Evolutionary conservation across 2,797 vertebrate species (phyloP).

Genomic region (Galago senegalensis): DNA sequence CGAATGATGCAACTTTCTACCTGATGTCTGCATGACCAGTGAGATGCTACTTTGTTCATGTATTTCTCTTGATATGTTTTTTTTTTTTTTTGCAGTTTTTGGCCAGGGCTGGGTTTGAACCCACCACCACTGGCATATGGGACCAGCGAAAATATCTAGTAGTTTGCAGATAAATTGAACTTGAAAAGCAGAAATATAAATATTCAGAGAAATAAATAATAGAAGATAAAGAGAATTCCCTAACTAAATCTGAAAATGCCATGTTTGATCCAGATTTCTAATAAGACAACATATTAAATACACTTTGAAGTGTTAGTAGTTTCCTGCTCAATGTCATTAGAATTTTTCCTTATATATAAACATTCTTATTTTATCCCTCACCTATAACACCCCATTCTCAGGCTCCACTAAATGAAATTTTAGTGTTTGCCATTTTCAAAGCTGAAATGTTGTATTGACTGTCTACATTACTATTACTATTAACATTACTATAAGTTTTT

Average conservation of each 20-base stretch:
- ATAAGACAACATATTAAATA: conserved; percentile 7
- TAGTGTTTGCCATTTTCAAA: conserved; percentile 39
- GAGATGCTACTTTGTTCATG: neutral
- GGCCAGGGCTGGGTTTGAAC: too few relatives aligned
- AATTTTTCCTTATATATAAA: conserved; percentile 63
- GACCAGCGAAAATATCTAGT: neutral
- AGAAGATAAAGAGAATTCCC: neutral
- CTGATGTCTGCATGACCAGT: neutral
- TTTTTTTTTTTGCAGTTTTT: too few relatives aligned
- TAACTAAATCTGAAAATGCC: conserved; percentile 17
- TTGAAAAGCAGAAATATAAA: conserved; percentile 48
- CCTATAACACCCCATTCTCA: neutral
- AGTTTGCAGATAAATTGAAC: neutral
- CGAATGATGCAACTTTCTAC: neutral
- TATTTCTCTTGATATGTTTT: conserved; percentile 3
- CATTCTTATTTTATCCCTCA: conserved; percentile 40
- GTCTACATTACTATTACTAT: neutral
- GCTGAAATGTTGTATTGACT: conserved; percentile 65
- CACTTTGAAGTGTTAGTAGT: conserved; percentile 41
- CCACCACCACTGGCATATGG: too few relatives aligned
- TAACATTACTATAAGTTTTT: conserved; percentile 45
- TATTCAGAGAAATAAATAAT: neutral
- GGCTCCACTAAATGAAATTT: conserved; percentile 57
- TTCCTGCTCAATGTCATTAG: neutral
- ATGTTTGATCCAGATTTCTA: neutral